Evolutionary conservation across 2,888 invertebrate species (phyloP), one percentile per base, ranked within the genome.

Genomic region (Tryphoninae sp.): DNA sequence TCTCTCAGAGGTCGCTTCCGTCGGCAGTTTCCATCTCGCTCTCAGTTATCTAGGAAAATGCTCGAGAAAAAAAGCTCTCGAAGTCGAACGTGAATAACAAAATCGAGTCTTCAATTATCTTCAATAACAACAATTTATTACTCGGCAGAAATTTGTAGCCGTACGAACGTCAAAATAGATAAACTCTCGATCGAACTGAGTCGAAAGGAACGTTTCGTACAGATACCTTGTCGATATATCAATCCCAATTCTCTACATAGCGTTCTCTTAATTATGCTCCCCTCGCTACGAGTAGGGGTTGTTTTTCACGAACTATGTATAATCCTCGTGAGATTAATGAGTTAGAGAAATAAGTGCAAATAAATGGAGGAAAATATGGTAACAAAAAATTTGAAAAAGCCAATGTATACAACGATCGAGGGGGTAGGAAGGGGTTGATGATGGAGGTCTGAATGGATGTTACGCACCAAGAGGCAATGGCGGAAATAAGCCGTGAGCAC

Each of bases 1-100:
- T 74, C 67, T 61, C 53, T 58, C 40, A 49, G 51, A 58, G 58
- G 23, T 77, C 68, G 42, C 78, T 75, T 61, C 71, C 81, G 53
- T 16, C 16, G 65, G 76, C 53, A 80, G 55, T 72, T 76, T 77
- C 49, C 49, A 74, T 74, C 58, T 69, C 58, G 13, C 49, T 51
- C 33, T 62, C 45, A 49, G 26, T 45, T 72, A 69, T 55, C 72
- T 19, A 55, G 67, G 49, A 72, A 65, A 76, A 67, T 55, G 42
- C 59, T n/a, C 65, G 53, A 71, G 72, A 45, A 40, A 62, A 59
- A 11, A 58, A n/a, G 19, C 4, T 53, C 26, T 13, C 19, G 16
- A 13, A 19, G 26, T 9, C 11, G 7, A 3, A 11, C n/a, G 16
- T 16, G 26, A 16, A 26, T 11, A 8, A 6, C 59, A 62, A 19